phyloP scores from a whole-genome alignment of 2,888 invertebrate genomes.

The Lapara coniferarum region DNA sequence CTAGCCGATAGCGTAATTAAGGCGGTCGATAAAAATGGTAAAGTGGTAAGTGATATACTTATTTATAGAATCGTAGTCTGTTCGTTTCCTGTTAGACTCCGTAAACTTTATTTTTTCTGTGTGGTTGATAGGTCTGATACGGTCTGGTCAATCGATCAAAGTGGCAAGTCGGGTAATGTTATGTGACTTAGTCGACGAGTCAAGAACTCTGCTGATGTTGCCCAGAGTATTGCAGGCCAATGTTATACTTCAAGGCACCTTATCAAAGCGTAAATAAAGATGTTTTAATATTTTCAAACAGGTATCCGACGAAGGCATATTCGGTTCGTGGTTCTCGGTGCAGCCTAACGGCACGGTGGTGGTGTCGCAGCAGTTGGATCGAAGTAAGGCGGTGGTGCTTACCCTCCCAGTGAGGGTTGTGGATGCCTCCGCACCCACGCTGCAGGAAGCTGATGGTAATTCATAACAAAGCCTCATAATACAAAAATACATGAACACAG shows the following conservation, averaged over 20 bases:
- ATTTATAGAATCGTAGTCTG: neutral
- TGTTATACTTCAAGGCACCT: too few relatives aligned
- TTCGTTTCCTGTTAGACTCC: too few relatives aligned
- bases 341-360: slow-evolving; percentile 79
- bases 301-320: slow-evolving; percentile 72
- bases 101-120: too few relatives aligned
- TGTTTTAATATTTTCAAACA: slow-evolving; percentile 35
- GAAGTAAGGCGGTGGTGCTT: slow-evolving; percentile 89
- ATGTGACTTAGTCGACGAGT: too few relatives aligned
- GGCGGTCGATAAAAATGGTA: slow-evolving; percentile 92
- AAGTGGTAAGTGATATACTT: slow-evolving; percentile 79
- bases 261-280: neutral
- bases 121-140: too few relatives aligned
- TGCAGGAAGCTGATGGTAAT: slow-evolving; percentile 90
- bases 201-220: too few relatives aligned
- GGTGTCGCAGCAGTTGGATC: slow-evolving; percentile 85
- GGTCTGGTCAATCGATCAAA: too few relatives aligned
- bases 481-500: too few relatives aligned
- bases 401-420: slow-evolving; percentile 91
- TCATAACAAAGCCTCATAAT: too few relatives aligned
- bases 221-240: too few relatives aligned
- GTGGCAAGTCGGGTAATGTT: too few relatives aligned
- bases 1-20: slow-evolving; percentile 87
- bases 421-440: slow-evolving; percentile 90
- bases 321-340: slow-evolving; percentile 71